Percentiles rank a stretch among this genome's conserved stretches.
Evolutionary conservation across 1,140 invertebrate species (phyloP).

Genomic region (Copidosoma floridanum): DNA sequence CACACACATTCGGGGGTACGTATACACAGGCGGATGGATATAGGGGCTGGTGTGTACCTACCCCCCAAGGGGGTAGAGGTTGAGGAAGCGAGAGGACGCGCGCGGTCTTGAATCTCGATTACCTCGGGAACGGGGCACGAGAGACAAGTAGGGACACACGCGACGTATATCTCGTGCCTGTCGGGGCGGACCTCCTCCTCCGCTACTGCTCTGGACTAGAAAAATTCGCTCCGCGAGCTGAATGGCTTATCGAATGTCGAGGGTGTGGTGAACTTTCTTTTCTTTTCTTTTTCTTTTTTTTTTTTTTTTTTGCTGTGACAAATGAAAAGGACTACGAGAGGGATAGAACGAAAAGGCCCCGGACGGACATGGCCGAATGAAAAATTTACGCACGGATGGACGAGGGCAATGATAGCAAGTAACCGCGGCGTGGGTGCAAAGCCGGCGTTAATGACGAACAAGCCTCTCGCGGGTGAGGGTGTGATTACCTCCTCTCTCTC

Average conservation of each 20-base stretch:
- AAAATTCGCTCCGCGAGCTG: neutral
- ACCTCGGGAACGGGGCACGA: neutral
- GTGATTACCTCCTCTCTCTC: too few relatives aligned
- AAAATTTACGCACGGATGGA: constrained; percentile 32
- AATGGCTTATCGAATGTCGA: too few relatives aligned
- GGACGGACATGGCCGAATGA: constrained; percentile 23
- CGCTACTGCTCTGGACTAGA: too few relatives aligned
- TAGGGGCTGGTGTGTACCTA: too few relatives aligned
- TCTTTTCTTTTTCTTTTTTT: neutral
- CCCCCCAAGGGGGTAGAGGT: neutral
- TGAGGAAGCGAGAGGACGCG: constrained; percentile 19
- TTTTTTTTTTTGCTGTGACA: too few relatives aligned
- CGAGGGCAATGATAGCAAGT: too few relatives aligned
- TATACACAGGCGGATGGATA: neutral
- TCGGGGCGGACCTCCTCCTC: too few relatives aligned
- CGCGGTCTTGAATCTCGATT: constrained; percentile 20
- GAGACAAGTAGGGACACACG: neutral
- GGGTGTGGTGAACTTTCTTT: neutral
- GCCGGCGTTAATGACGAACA: constrained; percentile 1
- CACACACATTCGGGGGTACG: neutral
- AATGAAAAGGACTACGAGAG: neutral
- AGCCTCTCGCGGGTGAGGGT: neutral
- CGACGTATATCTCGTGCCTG: too few relatives aligned
- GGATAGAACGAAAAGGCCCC: constrained; percentile 3
- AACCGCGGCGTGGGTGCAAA: constrained; percentile 13